phyloP scores from a whole-genome alignment of 2,797 vertebrate species.

The Helicolenus hilgendorfi region DNA sequence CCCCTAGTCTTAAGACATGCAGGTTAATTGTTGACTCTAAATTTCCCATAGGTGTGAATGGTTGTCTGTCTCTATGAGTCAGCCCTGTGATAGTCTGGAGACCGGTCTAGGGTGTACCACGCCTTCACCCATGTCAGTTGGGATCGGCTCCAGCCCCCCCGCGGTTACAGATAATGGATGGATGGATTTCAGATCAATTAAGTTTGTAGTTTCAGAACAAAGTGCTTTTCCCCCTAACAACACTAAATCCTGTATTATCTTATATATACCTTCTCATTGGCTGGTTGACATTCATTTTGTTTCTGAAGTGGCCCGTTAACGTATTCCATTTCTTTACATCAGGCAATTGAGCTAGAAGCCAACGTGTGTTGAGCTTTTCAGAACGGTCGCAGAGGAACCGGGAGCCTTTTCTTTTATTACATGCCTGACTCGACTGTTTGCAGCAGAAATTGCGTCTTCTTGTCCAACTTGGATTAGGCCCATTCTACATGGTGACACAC shows the following conservation, averaged over 20 bases:
- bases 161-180: too few relatives aligned
- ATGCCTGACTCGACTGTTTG: neutral
- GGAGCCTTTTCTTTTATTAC: neutral
- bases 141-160: too few relatives aligned
- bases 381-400: neutral
- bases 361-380: neutral
- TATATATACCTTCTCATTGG: neutral
- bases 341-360: neutral
- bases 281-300: neutral
- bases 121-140: too few relatives aligned
- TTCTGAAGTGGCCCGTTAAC: neutral
- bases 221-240: neutral
- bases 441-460: neutral
- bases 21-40: too few relatives aligned
- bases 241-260: too few relatives aligned
- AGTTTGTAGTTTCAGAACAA: neutral
- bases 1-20: too few relatives aligned
- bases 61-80: too few relatives aligned
- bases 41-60: too few relatives aligned
- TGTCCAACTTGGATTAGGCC: neutral
- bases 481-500: conserved; percentile 21
- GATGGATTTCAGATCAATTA: neutral
- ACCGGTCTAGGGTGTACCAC: too few relatives aligned
- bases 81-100: too few relatives aligned
- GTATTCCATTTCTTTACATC: neutral